A percentile compares a stretch with the other conserved stretches of the same genome.
Evolutionary conservation across 2,113 vertebrate species (phyloP).

Genomic region (Muscicapa adusta): DNA sequence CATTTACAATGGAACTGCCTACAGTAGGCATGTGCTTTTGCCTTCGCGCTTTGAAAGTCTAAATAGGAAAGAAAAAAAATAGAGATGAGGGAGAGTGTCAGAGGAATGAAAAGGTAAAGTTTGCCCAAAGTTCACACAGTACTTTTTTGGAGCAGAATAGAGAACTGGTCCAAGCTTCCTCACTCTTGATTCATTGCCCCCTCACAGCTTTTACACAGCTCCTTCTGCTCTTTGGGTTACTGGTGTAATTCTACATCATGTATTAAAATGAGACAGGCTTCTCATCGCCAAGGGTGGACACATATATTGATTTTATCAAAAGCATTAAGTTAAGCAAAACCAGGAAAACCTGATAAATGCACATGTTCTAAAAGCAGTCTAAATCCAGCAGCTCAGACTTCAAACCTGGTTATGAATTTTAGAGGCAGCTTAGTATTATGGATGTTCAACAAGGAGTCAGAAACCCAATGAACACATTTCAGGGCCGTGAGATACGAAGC

Average conservation of each 20-base stretch:
- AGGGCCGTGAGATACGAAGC: background rate
- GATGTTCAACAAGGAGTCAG: background rate
- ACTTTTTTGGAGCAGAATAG: background rate
- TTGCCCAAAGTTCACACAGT: background rate
- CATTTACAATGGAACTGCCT: background rate
- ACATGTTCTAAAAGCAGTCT: background rate
- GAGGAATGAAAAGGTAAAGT: background rate
- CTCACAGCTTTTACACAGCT: background rate
- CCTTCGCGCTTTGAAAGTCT: background rate
- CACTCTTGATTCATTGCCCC: background rate
- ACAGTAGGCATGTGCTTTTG: background rate
- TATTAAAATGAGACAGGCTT: background rate
- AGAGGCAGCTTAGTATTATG: background rate
- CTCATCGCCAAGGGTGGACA: background rate
- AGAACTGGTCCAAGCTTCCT: background rate
- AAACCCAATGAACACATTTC: background rate
- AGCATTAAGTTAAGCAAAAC: background rate
- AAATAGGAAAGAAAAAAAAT: background rate
- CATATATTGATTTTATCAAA: background rate
- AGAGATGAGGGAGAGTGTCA: background rate
- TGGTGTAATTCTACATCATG: background rate
- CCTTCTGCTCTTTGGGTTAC: background rate
- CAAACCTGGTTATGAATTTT: background rate
- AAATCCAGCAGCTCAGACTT: background rate
- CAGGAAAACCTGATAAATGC: background rate